phyloP scores from a whole-genome alignment of 2,797 vertebrate genomes.

The Liparis tanakae region DNA sequence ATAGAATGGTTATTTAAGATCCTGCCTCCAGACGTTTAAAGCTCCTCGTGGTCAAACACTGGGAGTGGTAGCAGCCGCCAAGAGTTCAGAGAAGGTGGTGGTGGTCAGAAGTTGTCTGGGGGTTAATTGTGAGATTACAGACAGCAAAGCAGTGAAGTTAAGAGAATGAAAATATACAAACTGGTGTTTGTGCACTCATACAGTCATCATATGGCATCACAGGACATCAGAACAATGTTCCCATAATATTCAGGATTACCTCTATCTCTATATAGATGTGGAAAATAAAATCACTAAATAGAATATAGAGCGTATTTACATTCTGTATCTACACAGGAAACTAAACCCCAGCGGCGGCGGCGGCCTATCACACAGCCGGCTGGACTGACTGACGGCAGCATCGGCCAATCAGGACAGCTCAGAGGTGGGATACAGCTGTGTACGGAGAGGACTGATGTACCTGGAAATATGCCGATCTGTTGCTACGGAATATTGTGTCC shows the following conservation, averaged over 20 bases:
- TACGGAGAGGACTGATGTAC: conserved; percentile 20
- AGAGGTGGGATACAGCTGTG: conserved; percentile 27
- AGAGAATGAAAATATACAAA: conserved; percentile 60
- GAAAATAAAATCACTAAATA: conserved; percentile 73
- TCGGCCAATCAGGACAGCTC: conserved; percentile 43
- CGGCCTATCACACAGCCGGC: conserved; percentile 51
- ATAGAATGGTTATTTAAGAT: conserved; percentile 3
- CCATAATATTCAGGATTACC: conserved; percentile 48
- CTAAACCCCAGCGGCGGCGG: conserved; percentile 17
- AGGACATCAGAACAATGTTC: conserved; percentile 45
- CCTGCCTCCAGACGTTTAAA: conserved; percentile 11
- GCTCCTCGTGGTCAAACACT: conserved; percentile 10
- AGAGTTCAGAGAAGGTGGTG: conserved; percentile 37
- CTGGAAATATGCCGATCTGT: conserved; percentile 13
- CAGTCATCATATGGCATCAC: conserved; percentile 53
- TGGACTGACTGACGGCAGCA: conserved; percentile 53
- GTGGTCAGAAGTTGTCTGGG: conserved; percentile 25
- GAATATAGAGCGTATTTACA: conserved; percentile 79
- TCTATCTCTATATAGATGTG: conserved; percentile 71
- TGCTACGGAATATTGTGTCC: conserved; percentile 13
- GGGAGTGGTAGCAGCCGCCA: conserved; percentile 25
- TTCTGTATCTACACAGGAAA: conserved; percentile 72
- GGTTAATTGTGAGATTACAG: conserved; percentile 66
- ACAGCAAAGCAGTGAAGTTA: conserved; percentile 71
- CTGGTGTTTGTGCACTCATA: conserved; percentile 51